Evolutionary conservation across 2,113 vertebrate genomes (phyloP), one percentile per base, ranked within the genome.

Genomic region (Pyxicephalus adspersus): DNA sequence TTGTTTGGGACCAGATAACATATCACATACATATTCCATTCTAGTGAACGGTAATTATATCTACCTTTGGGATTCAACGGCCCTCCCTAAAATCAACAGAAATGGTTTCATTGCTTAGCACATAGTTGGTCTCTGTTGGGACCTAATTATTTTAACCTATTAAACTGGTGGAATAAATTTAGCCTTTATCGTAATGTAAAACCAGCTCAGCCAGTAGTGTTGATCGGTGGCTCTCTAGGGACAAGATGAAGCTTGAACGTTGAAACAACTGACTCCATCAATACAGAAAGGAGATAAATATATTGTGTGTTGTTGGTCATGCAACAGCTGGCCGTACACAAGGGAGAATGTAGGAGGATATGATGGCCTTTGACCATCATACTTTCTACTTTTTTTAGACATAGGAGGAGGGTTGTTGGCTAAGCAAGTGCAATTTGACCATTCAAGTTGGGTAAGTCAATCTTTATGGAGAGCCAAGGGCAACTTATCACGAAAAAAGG

Each of bases 1-100:
- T 66, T 66, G 64, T 78, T 78, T 78, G 64, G 8, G n/a, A 51
- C 28, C 31, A 20, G 28, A 51, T 54, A 55, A 66, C 66, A 51
- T 15, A 78, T 51, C 5, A 28, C 28, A 18, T 34, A 38, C n/a
- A 67, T 65, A 29, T 5, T 22, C n/a, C 18, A 20, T 65, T 38
- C 50, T 61, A 54, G 45, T 29, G 76, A 64, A 64, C 23, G 76
- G 34, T 77, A 65, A 77, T 66, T 66, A 65, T 54, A 66, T 66
- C 52, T 31, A 34, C 51, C 64, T 57, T 45, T 57, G 63, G 76
- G 76, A 77, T 65, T 52, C 63, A 11, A 31, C n/a, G 51, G 20
- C 19, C n/a, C n/a, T 52, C 26, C 45, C 25, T 64, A 78, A 64
- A 52, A 63, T 52, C 34, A 77, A 54, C 34, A 64, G 31, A 52